Percentiles rank a stretch among this genome's conserved stretches.
These are phyloP conservation scores for Aporophyla lueneburgensis DNA, from an alignment of 2,888 invertebrate genomes.

Conservation along the genomic window DNA sequence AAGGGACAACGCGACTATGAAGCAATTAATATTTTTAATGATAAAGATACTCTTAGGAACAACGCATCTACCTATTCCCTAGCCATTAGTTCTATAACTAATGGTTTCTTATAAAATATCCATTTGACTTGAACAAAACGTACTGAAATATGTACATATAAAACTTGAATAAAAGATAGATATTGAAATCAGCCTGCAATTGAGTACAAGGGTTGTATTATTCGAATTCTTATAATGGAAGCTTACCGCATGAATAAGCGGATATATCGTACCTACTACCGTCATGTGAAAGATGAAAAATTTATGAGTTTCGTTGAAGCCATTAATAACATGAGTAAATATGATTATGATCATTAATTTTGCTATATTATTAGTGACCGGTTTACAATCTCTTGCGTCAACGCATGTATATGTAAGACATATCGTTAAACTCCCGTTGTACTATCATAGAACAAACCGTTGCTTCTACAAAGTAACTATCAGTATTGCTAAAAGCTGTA, in stretches of 20 bases:
- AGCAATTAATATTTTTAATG: neutral
- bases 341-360: constrained; percentile 30
- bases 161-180: neutral
- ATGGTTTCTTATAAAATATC: neutral
- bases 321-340: constrained; percentile 30
- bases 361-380: constrained; percentile 14
- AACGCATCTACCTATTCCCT: no score
- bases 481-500: neutral
- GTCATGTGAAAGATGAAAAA: neutral
- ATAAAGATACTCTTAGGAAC: no score
- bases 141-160: neutral
- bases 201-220: no score
- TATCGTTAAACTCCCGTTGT: constrained; percentile 21
- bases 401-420: neutral
- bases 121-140: neutral
- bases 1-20: neutral
- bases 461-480: constrained; percentile 7
- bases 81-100: no score
- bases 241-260: neutral
- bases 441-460: neutral
- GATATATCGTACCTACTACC: constrained; percentile 14
- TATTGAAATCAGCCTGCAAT: neutral
- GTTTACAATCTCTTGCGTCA: constrained; percentile 21
- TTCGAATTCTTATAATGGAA: neutral
- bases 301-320: neutral